Percentiles rank a stretch among this genome's conserved stretches.
phyloP scores from a whole-genome alignment of 2,113 vertebrate genomes.

The Ctenomys sociabilis region DNA sequence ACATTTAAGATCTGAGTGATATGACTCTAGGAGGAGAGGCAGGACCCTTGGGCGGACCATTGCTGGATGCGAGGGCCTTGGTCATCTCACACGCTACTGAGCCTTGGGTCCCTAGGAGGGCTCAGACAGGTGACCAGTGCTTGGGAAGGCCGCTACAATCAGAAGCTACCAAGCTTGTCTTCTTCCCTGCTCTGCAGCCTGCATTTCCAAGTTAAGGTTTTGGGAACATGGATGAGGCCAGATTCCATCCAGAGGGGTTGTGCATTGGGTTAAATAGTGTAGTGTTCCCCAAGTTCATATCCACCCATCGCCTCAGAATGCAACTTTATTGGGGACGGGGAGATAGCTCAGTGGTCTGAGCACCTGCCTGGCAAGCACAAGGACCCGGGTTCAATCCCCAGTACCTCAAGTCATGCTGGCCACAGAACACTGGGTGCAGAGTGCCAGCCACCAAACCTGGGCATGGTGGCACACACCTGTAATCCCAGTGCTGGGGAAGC shows the following conservation, averaged over 20 bases:
- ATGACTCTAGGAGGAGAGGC: neutral
- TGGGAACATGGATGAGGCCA: neutral
- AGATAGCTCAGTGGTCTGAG: too few relatives aligned
- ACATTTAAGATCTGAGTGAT: neutral
- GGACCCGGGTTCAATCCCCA: too few relatives aligned
- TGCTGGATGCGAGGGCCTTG: neutral
- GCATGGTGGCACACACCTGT: too few relatives aligned
- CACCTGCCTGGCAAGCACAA: too few relatives aligned
- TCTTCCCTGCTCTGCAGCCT: neutral
- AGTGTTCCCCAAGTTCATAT: neutral
- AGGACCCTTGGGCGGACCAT: neutral
- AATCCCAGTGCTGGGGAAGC: too few relatives aligned
- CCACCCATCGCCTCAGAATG: neutral
- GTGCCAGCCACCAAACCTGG: too few relatives aligned
- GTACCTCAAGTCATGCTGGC: too few relatives aligned
- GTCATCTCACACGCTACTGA: too few relatives aligned
- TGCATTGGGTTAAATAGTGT: neutral
- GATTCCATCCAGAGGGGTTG: neutral
- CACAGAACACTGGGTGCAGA: too few relatives aligned
- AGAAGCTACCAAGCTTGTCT: neutral
- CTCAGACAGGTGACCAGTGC: neutral
- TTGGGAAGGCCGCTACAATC: fast-evolving
- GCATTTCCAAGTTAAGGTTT: too few relatives aligned
- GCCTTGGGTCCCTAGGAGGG: neutral
- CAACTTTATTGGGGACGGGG: neutral